Conservation (phyloP, 2,797 vertebrate genomes). For the Xerus rutilus region DNA sequence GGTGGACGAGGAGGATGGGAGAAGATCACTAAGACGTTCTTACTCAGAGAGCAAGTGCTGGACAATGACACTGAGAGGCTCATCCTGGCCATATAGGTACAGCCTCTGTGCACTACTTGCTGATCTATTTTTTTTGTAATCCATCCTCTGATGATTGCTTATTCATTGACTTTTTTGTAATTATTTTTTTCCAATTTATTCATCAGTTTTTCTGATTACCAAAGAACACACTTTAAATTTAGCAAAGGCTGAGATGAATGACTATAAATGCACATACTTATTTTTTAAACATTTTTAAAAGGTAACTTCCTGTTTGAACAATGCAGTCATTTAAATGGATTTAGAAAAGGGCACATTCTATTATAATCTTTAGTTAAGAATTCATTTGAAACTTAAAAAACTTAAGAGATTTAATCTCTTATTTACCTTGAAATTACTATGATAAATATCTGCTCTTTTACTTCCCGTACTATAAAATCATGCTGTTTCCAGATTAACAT, state of each 20-base stretch:
- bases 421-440: constrained; percentile 47
- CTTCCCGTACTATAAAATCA: background rate
- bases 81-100: fast-evolving
- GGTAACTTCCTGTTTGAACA: constrained; percentile 63
- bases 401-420: constrained; percentile 19
- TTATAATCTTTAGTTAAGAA: constrained; percentile 4
- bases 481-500: background rate
- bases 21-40: background rate
- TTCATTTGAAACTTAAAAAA: constrained; percentile 14
- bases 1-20: background rate
- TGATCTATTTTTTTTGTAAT: background rate
- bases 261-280: constrained; percentile 70
- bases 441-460: constrained; percentile 6
- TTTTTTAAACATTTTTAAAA: constrained; percentile 65
- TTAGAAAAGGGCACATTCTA: background rate
- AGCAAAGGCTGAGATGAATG: constrained; percentile 27
- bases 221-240: constrained; percentile 42
- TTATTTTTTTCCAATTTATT: constrained; percentile 43
- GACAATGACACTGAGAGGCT: background rate
- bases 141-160: background rate
- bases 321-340: constrained; percentile 52
- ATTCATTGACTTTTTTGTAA: constrained; percentile 19
- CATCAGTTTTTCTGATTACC: constrained; percentile 62
- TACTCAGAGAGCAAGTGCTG: background rate
- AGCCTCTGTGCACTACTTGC: background rate